Evolutionary conservation across 2,888 invertebrate species (phyloP), one percentile per base, ranked within the genome.

Genomic region (Acholoe squamosa): DNA sequence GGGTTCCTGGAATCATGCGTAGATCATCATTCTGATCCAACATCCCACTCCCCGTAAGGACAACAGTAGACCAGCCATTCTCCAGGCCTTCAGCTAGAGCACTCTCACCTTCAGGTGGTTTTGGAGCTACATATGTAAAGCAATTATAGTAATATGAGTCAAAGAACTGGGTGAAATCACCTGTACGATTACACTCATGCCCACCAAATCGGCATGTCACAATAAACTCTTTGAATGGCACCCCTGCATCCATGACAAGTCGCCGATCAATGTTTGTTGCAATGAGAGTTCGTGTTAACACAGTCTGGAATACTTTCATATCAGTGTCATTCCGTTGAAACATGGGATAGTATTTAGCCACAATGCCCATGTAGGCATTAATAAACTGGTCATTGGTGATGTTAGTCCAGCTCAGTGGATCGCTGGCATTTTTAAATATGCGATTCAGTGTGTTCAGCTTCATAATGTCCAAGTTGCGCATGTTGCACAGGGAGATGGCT

Each of bases 71-170:
- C 91, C 91, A 91, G 19, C 91, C 91, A 34, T 91, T 91, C 33
- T 91, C 91, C 34, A 91, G 34, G 0, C 91, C 91, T 54, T 91
- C 91, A 0, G 91, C 91, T 28, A 91, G 52, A 3, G 91, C 84
- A 56, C 76, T 86, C 22, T 86, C 91, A 12, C 19, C 33, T 16
- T 91, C 52, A 33, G 31, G 52, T 0, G 34, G 19, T 25, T 51
- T 19, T 22, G 88, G 84, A 0, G 90, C 90, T 22, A 67, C 61
- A 61, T 91, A 91, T 5, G 91, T 91, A 43, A 91, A 91, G 76
- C 91, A 91, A 52, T 91, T 91, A 56, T 91, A 91, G 51, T 91
- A 91, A 89, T 91, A 91, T 0, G 91, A 80, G 52, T 91, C 91
- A 71, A 91, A 91, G 89, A 91, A 91, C 52, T 91, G 91, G 0